Conservation (phyloP, 2,888 invertebrate genomes). For the Cataglyphis livida region DNA sequence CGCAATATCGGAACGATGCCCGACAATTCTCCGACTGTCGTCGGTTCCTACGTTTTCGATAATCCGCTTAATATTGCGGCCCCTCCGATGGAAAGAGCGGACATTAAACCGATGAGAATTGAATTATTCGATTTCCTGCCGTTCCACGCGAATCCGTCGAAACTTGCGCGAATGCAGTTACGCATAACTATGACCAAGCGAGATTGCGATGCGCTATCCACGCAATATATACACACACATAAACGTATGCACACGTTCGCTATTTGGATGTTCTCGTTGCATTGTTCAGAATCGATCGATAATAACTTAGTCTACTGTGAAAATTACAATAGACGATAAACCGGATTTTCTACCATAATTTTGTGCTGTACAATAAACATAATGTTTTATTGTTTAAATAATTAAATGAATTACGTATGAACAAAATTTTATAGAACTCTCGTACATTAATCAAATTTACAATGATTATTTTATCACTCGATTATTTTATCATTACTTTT, state of each 20-base stretch:
- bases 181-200: conserved; percentile 67
- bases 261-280: neutral
- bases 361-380: neutral
- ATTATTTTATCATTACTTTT: too few species aligned
- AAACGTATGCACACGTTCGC: neutral
- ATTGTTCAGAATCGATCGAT: conserved; percentile 42
- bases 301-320: conserved; percentile 21
- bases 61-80: conserved; percentile 72
- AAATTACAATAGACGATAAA: conserved; percentile 28
- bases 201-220: conserved; percentile 58
- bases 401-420: neutral
- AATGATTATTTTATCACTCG: neutral
- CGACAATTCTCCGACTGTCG: conserved; percentile 67
- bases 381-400: neutral
- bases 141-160: conserved; percentile 53
- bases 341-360: conserved; percentile 28
- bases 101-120: conserved; percentile 74
- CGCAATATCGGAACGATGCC: conserved; percentile 57
- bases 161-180: conserved; percentile 55
- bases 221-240: neutral
- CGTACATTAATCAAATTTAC: neutral
- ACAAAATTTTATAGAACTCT: neutral
- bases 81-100: conserved; percentile 56
- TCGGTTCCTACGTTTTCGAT: conserved; percentile 72
- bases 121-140: conserved; percentile 73